Evolutionary conservation across 1,140 invertebrate genomes (phyloP).

Genomic region (Spodoptera litura): DNA sequence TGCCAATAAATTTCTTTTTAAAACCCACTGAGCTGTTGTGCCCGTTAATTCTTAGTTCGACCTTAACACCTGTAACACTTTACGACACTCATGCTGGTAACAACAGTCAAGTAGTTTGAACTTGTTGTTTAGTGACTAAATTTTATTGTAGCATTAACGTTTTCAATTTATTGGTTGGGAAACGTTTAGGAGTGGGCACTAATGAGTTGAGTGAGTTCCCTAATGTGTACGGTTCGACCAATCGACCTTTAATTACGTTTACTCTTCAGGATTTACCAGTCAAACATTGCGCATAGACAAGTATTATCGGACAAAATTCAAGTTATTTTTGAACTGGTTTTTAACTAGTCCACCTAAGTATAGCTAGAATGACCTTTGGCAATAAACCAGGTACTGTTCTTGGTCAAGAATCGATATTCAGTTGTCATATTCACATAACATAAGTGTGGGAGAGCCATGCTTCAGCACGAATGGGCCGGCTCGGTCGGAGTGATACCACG

Average conservation of each 20-base stretch:
- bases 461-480: too few species aligned
- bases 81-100: slow-evolving; percentile 8
- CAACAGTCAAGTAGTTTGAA: slow-evolving; percentile 18
- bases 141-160: neutral
- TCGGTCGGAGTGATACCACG: too few species aligned
- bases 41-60: slow-evolving; percentile 21
- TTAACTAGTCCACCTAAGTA: too few species aligned
- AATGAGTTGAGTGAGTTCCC: too few species aligned
- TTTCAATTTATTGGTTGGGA: too few species aligned
- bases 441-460: too few species aligned
- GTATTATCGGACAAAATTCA: too few species aligned
- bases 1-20: slow-evolving; percentile 57
- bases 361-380: neutral
- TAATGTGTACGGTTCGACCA: neutral
- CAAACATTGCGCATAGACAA: too few species aligned
- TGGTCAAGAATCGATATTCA: neutral
- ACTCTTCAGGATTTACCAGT: too few species aligned
- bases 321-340: too few species aligned
- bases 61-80: neutral
- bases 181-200: too few species aligned
- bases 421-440: neutral
- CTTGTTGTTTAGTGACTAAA: neutral
- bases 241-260: too few species aligned
- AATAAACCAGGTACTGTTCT: neutral
- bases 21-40: slow-evolving; percentile 37